Conservation (phyloP, 53 echinoderm and acorn worm genomes). For the Patiria pectinifera region DNA sequence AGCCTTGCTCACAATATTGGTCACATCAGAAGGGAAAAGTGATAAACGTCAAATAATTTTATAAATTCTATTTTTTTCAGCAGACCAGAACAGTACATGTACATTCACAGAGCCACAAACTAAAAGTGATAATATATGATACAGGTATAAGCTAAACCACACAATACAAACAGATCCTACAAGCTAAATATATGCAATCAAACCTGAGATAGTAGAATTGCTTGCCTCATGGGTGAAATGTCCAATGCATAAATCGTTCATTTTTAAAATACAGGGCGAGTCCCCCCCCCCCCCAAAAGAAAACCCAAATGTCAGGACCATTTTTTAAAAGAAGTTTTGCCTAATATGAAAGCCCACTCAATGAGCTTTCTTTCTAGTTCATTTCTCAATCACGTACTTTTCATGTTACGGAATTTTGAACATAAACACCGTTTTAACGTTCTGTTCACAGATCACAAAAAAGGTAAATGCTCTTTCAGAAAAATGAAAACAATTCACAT, state of each 20-base stretch:
- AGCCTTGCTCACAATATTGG: neutral
- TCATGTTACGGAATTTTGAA: too few relatives aligned
- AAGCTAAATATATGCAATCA: neutral
- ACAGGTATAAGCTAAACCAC: neutral
- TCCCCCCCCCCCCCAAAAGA: too few relatives aligned
- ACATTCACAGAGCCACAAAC: conserved; percentile 13
- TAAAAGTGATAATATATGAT: neutral
- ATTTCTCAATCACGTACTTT: too few relatives aligned
- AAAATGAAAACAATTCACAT: too few relatives aligned
- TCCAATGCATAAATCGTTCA: neutral
- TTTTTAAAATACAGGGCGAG: neutral
- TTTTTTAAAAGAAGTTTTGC: too few relatives aligned
- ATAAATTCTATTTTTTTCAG: neutral
- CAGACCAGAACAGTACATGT: conserved; percentile 21
- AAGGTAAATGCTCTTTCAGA: too few relatives aligned
- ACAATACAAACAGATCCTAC: conserved; percentile 8
- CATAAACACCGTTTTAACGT: too few relatives aligned
- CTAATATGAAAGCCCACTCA: too few relatives aligned
- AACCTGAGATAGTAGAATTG: conserved; percentile 59
- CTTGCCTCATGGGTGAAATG: conserved; percentile 12
- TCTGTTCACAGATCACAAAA: too few relatives aligned
- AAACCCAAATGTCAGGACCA: too few relatives aligned
- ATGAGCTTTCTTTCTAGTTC: too few relatives aligned
- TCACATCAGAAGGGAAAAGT: neutral
- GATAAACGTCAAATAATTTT: neutral